Conservation (phyloP, 2,888 invertebrate genomes). For the Cecidostiba fungosa region DNA sequence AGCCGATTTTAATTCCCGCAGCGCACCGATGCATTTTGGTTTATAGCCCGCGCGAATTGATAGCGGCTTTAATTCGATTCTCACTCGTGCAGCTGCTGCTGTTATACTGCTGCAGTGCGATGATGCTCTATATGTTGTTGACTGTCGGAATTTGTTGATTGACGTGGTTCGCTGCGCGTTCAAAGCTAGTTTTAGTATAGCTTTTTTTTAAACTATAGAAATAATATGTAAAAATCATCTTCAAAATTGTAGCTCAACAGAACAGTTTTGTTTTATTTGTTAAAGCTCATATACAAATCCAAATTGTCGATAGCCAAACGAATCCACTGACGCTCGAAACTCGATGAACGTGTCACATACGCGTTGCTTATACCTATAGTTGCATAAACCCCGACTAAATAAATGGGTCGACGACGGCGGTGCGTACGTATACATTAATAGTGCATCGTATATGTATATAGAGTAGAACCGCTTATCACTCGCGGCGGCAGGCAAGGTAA, state of each 20-base stretch:
- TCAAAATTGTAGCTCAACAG: too few species aligned
- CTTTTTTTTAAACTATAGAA: too few species aligned
- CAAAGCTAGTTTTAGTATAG: too few species aligned
- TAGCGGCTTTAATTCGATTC: background rate
- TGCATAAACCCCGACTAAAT: constrained; percentile 8
- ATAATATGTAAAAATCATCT: too few species aligned
- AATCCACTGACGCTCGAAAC: background rate
- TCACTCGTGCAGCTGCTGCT: background rate
- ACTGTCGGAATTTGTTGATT: too few species aligned
- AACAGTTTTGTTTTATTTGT: too few species aligned
- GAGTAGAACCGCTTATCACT: constrained; percentile 26
- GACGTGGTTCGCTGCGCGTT: too few species aligned
- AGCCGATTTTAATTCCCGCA: constrained; percentile 66
- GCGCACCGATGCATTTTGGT: constrained; percentile 61
- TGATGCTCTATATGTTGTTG: too few species aligned
- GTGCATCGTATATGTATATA: background rate
- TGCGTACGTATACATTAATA: constrained; percentile 12
- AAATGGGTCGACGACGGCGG: constrained; percentile 22
- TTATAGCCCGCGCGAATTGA: constrained; percentile 62
- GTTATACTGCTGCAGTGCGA: background rate
- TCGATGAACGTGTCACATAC: background rate
- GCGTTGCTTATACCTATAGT: background rate
- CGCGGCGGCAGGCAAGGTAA: constrained; percentile 44
- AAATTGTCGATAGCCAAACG: background rate
- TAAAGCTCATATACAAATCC: background rate